phyloP scores from a whole-genome alignment of 2,797 vertebrate species.

The Limnodromus scolopaceus region DNA sequence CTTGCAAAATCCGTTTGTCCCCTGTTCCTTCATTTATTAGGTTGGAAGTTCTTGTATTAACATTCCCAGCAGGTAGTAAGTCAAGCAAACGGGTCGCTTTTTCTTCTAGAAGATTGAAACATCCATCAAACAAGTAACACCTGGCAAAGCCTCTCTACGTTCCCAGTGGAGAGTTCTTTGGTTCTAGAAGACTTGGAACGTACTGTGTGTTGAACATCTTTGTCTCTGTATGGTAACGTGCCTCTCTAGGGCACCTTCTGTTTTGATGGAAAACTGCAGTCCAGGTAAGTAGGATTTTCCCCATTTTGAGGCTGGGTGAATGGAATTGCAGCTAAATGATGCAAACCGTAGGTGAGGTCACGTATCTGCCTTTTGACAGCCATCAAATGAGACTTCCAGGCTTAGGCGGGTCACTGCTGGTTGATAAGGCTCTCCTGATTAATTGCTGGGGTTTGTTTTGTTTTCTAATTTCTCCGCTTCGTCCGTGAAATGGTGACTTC shows the following conservation, averaged over 20 bases:
- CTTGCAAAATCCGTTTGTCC: conserved; percentile 34
- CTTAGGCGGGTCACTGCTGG: background rate
- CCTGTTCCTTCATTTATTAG: conserved; percentile 40
- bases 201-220: background rate
- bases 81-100: conserved; percentile 19
- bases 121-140: background rate
- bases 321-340: background rate
- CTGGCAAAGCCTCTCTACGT: background rate
- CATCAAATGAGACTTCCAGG: background rate
- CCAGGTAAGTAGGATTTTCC: conserved; percentile 59
- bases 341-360: conserved; percentile 2
- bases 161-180: background rate
- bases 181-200: conserved; percentile 10
- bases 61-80: conserved; percentile 36
- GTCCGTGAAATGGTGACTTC: background rate
- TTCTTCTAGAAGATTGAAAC: conserved; percentile 37
- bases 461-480: background rate
- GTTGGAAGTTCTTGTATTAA: conserved; percentile 7
- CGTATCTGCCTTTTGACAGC: background rate
- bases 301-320: background rate
- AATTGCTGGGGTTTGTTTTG: background rate
- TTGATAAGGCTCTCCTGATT: background rate
- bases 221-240: background rate
- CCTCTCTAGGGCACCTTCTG: background rate
- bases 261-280: conserved; percentile 6